A percentile compares a stretch with the other conserved stretches of the same genome.
These are phyloP conservation scores for Ostrea denselamellosa DNA, from an alignment of 1,140 invertebrate genomes.

Conservation along the genomic window DNA sequence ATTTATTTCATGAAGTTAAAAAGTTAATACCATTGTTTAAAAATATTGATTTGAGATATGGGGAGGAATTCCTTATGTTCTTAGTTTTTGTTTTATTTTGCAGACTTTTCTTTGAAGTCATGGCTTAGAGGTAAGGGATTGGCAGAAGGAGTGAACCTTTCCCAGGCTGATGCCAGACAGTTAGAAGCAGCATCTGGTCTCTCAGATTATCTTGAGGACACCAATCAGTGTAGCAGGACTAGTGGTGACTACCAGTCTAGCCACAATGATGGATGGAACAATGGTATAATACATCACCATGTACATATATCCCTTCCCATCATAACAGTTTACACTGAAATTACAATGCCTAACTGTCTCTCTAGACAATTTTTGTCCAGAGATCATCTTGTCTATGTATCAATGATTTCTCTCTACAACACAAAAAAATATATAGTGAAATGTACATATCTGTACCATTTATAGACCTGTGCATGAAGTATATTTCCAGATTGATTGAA, in stretches of 20 bases:
- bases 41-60: background rate
- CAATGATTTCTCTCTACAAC: too few species aligned
- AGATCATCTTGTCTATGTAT: too few species aligned
- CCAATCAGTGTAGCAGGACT: background rate
- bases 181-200: background rate
- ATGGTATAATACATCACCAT: background rate
- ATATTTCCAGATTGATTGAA: too few species aligned
- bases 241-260: background rate
- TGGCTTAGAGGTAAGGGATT: conserved; percentile 13
- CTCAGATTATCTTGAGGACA: background rate
- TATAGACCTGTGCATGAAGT: too few species aligned
- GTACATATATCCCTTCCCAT: too few species aligned
- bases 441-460: too few species aligned
- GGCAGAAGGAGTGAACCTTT: background rate
- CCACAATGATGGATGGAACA: background rate
- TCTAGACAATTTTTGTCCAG: too few species aligned
- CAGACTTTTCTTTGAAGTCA: conserved; percentile 11
- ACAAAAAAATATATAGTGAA: too few species aligned
- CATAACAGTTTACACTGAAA: too few species aligned
- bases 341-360: too few species aligned
- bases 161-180: background rate
- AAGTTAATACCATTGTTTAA: background rate
- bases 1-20: background rate
- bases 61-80: background rate
- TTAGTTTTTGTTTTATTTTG: background rate